Conservation (phyloP, 2,888 invertebrate genomes). For the Polymixis lichenea region DNA sequence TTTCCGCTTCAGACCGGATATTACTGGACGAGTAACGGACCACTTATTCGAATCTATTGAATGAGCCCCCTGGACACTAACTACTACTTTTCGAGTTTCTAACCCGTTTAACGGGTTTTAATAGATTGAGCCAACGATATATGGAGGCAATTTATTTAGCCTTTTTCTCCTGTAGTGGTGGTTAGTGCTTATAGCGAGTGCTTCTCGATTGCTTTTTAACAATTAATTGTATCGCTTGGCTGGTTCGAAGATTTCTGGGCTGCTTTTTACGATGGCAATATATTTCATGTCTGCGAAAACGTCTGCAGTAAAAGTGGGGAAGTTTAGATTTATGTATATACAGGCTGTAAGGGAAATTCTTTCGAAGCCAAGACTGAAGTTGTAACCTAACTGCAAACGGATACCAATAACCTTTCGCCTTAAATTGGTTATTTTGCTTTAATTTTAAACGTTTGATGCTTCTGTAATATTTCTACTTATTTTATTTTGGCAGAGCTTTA, state of each 20-base stretch:
- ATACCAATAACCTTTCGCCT: no score
- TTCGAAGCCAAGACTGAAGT: no score
- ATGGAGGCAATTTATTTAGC: slow-evolving; percentile 75
- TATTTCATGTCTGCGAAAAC: slow-evolving; percentile 7
- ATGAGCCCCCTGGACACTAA: slow-evolving; percentile 82
- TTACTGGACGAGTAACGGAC: slow-evolving; percentile 84
- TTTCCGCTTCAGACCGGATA: slow-evolving; percentile 85
- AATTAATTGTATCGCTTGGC: slow-evolving; percentile 47
- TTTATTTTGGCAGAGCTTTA: no score
- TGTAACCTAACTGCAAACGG: no score
- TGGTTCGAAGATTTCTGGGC: slow-evolving; percentile 23
- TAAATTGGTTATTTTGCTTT: no score
- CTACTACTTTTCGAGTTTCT: slow-evolving; percentile 83
- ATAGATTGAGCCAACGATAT: slow-evolving; percentile 81
- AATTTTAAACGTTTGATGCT: no score
- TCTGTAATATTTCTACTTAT: no score
- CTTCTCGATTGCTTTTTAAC: slow-evolving; percentile 54
- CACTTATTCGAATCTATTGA: slow-evolving; percentile 86
- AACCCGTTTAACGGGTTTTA: slow-evolving; percentile 84
- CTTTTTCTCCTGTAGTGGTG: slow-evolving; percentile 55
- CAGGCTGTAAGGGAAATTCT: no score
- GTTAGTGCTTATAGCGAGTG: slow-evolving; percentile 50
- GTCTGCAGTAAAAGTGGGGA: not conserved
- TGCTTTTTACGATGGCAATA: slow-evolving; percentile 20
- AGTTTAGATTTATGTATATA: no score